phyloP scores from a whole-genome alignment of 2,113 vertebrate genomes.

The Cyanoliseus patagonus region DNA sequence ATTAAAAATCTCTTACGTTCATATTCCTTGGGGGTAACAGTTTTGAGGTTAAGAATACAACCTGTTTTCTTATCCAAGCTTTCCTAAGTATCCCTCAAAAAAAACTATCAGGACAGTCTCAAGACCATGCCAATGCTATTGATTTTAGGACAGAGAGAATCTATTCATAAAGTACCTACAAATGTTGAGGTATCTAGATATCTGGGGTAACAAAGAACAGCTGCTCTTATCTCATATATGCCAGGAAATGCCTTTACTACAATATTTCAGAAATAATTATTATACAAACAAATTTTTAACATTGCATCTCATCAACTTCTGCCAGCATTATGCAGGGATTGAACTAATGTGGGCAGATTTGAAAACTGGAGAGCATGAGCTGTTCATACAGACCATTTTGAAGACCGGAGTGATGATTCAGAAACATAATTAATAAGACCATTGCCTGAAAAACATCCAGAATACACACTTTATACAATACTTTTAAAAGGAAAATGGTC shows the following conservation, averaged over 20 bases:
- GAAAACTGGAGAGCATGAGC: not conserved
- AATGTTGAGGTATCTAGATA: not conserved
- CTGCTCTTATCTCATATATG: not conserved
- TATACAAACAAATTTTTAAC: not conserved
- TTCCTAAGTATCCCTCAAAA: not conserved
- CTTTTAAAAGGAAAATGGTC: not conserved
- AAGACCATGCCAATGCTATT: not conserved
- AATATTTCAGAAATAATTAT: not conserved
- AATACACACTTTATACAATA: not conserved
- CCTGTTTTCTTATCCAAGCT: not conserved
- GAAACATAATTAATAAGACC: not conserved
- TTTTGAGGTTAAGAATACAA: not conserved
- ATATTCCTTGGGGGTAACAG: not conserved
- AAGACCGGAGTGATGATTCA: not conserved
- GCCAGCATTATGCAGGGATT: not conserved
- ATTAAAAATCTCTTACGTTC: fast-evolving
- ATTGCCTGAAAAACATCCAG: not conserved
- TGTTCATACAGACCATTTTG: not conserved
- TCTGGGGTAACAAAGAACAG: not conserved
- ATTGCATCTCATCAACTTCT: not conserved
- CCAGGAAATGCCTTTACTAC: not conserved
- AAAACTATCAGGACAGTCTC: not conserved
- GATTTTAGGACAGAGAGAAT: not conserved
- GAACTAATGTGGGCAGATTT: not conserved
- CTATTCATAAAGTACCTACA: not conserved